Evolutionary conservation across 2,113 vertebrate genomes (phyloP), one percentile per base, ranked within the genome.

Genomic region (Aramus guarauna): DNA sequence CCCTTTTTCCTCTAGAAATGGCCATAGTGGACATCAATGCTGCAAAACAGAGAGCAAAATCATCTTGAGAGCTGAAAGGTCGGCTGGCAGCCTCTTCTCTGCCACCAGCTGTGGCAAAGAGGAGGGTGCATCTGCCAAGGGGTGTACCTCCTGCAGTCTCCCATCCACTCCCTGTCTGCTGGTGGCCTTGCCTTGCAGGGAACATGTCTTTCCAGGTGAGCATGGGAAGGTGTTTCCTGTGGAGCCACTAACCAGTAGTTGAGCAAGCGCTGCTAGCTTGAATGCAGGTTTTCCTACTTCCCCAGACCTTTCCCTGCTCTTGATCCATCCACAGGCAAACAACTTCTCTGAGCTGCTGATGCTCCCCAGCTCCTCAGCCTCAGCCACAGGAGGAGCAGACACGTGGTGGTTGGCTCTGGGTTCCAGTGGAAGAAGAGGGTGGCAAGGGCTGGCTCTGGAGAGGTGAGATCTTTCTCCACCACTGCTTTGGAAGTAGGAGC

Each of bases 151-250:
- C 59, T 84, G 66, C 56, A 81, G 85, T 83, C 69, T 83, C n/a
- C 41, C 0, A 0, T 80, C 90, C 79, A 20, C 88, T 97, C 92
- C 94, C 96, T 89, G 79, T 72, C 78, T 14, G 0, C 81, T 26
- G 88, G 14, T 0, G 0, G 83, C 85, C 72, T 24, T 89, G 64
- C 71, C 68, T 55, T 8, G 2, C 72, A 32, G 0, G 59, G 90
- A 95, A 83, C 96, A 63, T 94, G 95, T 87, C 94, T 81, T 53
- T 94, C 95, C 92, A 94, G 95, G 94, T 73, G 80, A 92, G 48
- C 95, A 55, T 0, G 9, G 88, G 76, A 37, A 96, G 91, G 88
- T 96, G 95, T 82, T 95, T 92, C 95, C 94, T 88, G 83, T 87
- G 94, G 56, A 89, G 86, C 91, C 95, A 92, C 94, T 94, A 92